These are phyloP conservation scores for Heteropelma amictum DNA, from an alignment of 2,888 invertebrate species.

Conservation along the genomic window DNA sequence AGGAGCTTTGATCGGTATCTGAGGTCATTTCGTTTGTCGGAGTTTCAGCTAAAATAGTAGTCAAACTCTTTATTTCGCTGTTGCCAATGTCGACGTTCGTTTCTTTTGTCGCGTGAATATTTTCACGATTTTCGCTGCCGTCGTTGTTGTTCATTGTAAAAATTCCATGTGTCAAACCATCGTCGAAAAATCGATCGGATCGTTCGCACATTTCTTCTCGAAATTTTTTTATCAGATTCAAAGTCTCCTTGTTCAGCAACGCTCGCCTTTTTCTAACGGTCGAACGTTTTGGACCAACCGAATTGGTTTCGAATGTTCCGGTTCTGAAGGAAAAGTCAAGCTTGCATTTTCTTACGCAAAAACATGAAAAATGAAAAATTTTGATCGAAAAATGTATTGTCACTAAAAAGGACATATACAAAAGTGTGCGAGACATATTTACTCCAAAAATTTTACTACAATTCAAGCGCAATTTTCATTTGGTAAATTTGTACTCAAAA, in stretches of 20 bases:
- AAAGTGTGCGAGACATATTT: no score
- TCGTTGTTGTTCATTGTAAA: background rate
- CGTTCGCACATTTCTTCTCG: background rate
- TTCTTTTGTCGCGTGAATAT: background rate
- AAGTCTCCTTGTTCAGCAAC: constrained; percentile 16
- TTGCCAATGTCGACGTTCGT: background rate
- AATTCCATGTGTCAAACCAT: background rate
- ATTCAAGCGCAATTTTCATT: no score
- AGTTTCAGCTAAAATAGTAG: background rate
- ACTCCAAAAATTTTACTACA: no score
- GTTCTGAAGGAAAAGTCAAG: background rate
- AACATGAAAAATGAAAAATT: no score
- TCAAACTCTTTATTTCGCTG: background rate
- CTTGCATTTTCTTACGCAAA: no score
- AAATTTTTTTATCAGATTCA: constrained; percentile 38
- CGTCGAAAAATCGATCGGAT: background rate
- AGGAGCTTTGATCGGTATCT: background rate
- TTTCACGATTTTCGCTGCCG: background rate
- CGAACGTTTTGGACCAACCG: background rate
- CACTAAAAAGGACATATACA: no score
- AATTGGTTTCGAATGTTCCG: background rate
- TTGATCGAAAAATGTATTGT: no score
- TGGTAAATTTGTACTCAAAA: no score
- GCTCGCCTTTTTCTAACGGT: constrained; percentile 10
- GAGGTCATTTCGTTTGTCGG: background rate